Evolutionary conservation across 2,113 vertebrate species (phyloP).

Genomic region (Nannospalax galili): DNA sequence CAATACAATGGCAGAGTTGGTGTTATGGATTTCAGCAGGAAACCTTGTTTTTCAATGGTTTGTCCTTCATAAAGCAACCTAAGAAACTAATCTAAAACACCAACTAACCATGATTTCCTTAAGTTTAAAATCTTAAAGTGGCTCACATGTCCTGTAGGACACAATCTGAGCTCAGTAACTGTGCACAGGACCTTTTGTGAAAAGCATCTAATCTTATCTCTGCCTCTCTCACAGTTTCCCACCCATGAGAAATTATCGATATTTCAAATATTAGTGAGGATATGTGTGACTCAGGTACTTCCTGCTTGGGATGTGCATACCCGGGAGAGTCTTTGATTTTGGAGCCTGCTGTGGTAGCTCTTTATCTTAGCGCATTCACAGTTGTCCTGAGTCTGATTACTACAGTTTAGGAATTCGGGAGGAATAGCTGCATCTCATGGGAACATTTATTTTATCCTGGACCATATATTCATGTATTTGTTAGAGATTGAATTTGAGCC

Average conservation of each 20-base stretch:
- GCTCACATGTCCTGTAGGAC: not conserved
- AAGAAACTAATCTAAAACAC: conserved; percentile 17
- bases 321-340: not conserved
- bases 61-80: not conserved
- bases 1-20: not conserved
- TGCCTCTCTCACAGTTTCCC: not conserved
- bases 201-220: not conserved
- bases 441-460: conserved; percentile 3
- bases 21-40: not conserved
- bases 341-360: not conserved
- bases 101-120: not conserved
- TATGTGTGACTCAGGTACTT: not conserved
- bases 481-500: not conserved
- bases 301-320: not conserved
- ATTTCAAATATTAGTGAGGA: not conserved
- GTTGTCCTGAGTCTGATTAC: not conserved
- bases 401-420: not conserved
- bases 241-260: not conserved
- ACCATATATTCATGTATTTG: not conserved
- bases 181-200: not conserved
- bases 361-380: not conserved
- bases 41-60: conserved; percentile 4
- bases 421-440: not conserved
- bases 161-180: not conserved
- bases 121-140: not conserved